Conservation (phyloP, 2,888 invertebrate species). For the Crocallis elinguaria region DNA sequence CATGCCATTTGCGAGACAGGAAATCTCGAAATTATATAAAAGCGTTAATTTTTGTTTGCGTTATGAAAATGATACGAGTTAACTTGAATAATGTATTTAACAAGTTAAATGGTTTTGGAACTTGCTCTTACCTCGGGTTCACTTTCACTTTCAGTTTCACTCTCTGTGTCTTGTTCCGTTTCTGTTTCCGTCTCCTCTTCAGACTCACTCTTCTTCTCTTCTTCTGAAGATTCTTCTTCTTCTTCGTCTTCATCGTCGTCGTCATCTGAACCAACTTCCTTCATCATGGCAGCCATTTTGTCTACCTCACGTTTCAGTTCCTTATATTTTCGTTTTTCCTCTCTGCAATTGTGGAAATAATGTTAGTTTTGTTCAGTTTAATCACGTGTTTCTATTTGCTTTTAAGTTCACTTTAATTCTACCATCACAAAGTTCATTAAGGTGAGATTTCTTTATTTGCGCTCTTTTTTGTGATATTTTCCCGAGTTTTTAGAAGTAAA, state of each 20-base stretch:
- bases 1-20: too few relatives aligned
- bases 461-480: too few relatives aligned
- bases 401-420: too few relatives aligned
- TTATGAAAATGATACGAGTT: too few relatives aligned
- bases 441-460: too few relatives aligned
- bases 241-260: conserved; percentile 89
- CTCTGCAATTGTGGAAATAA: conserved; percentile 65
- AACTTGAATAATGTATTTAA: neutral
- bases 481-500: too few relatives aligned
- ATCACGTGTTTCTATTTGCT: too few relatives aligned
- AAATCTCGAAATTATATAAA: too few relatives aligned
- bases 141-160: conserved; percentile 87
- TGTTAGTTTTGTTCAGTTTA: too few relatives aligned
- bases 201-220: conserved; percentile 83
- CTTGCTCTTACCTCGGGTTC: conserved; percentile 85
- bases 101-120: neutral
- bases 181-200: conserved; percentile 87
- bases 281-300: conserved; percentile 95
- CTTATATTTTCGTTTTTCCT: conserved; percentile 93
- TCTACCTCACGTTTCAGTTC: conserved; percentile 94
- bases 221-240: conserved; percentile 79
- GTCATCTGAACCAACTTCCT: conserved; percentile 90
- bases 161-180: conserved; percentile 88
- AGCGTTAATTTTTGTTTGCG: too few relatives aligned
- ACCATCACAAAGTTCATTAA: too few relatives aligned